Evolutionary conservation across 2,888 invertebrate species (phyloP), one percentile per base, ranked within the genome.

Genomic region (Tineola bisselliella): DNA sequence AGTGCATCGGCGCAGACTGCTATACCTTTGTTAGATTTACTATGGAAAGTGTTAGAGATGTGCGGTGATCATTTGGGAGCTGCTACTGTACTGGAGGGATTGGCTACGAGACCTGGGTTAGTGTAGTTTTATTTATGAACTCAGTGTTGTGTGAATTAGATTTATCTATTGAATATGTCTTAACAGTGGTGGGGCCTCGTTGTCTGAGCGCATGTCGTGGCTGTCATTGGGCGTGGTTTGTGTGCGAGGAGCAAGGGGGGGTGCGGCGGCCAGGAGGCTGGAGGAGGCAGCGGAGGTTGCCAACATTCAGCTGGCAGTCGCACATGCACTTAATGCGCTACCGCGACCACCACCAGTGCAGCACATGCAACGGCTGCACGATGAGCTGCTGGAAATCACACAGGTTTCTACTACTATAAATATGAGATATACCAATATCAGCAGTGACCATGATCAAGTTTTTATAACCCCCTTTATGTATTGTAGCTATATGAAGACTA

Each of bases 31-130:
- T 89, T 94, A 65, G 96, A 98, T 75, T 84, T 99, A 65, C 83
- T 99, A 62, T 99, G 99, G 98, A 96, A 96, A 79, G 97, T 94
- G 75, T 97, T 98, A 71, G 98, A 99, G 79, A 93, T 94, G 74
- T 93, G 92, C 70, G 93, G 93, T 30, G 96, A 98, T 76, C 98
- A 97, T 74, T 91, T 94, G 0, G 93, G 95, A 10, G 99, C 99
- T 1, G 97, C 99, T 0, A 91, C 93, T 70, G 94, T 98, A 65
- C 88, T 99, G 1, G 93, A 95, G 66, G 93, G 93, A 68, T 88
- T 99, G 63, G 96, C 99, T 3, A 93, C 93, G 17, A 89, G 90
- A 69, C 88, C 89, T 12, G 91, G 90, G 91, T 91, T 73, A 72
- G 25, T n/a, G n/a, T n/a, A n/a, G n/a, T n/a, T n/a, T n/a, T n/a